A percentile compares a stretch with the other conserved stretches of the same genome.
These are phyloP conservation scores for Zingel zingel DNA, from an alignment of 2,113 vertebrate genomes.

Conservation along the genomic window DNA sequence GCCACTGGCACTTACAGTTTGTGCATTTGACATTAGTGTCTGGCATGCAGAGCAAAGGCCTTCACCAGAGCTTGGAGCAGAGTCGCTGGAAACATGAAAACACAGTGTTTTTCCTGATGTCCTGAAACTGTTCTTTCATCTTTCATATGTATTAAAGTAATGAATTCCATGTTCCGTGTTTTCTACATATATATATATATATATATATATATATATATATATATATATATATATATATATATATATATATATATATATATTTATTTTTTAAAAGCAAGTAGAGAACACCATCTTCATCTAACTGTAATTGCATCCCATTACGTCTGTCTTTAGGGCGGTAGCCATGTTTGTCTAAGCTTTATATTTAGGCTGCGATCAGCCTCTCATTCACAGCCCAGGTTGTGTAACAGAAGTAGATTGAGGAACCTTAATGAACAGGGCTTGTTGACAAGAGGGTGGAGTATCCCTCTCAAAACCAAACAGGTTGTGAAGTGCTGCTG, in stretches of 20 bases:
- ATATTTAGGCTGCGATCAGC: slow-evolving; percentile 39
- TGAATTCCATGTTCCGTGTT: too few relatives aligned
- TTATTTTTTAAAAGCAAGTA: too few relatives aligned
- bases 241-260: too few relatives aligned
- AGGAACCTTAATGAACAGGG: slow-evolving; percentile 38
- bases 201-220: too few relatives aligned
- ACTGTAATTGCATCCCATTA: neutral
- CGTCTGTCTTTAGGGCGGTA: slow-evolving; percentile 1
- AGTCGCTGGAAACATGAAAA: neutral
- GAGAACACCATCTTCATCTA: neutral
- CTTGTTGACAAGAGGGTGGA: slow-evolving; percentile 39
- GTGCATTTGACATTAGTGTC: neutral
- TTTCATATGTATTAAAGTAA: too few relatives aligned
- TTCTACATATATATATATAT: too few relatives aligned
- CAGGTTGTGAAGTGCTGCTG: slow-evolving; percentile 37
- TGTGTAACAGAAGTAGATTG: slow-evolving; percentile 27
- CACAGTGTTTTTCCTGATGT: neutral
- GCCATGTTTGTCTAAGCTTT: slow-evolving; percentile 21
- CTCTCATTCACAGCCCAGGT: slow-evolving; percentile 21
- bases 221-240: too few relatives aligned
- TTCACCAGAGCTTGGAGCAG: neutral
- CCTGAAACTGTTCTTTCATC: too few relatives aligned
- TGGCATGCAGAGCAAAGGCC: neutral
- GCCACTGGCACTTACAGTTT: neutral
- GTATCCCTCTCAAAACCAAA: slow-evolving; percentile 48